Percentiles rank a stretch among this genome's conserved stretches.
phyloP scores from a whole-genome alignment of 1,140 invertebrate species.

The Condylostylus longicornis region DNA sequence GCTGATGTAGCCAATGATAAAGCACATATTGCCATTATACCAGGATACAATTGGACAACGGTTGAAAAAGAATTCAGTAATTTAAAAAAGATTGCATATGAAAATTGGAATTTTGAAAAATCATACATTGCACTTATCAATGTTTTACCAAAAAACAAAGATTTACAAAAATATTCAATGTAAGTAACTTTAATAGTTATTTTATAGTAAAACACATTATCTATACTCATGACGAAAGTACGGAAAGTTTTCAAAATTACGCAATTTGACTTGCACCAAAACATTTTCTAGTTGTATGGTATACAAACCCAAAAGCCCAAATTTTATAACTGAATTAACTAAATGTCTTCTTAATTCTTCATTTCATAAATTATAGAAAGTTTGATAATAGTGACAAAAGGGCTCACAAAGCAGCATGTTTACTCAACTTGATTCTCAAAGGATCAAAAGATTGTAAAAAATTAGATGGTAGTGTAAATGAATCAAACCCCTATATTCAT shows the following conservation, averaged over 20 bases:
- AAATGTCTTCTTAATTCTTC: too few relatives aligned
- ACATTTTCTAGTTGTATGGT: too few relatives aligned
- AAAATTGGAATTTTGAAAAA: constrained; percentile 15
- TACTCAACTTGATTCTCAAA: too few relatives aligned
- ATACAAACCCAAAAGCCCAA: too few relatives aligned
- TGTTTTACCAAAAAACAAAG: constrained; percentile 12
- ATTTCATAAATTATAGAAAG: constrained; percentile 12
- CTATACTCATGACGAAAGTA: too few relatives aligned
- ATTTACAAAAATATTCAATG: constrained; percentile 17
- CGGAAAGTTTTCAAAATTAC: too few relatives aligned
- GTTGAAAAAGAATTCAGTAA: constrained; percentile 10
- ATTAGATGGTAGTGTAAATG: too few relatives aligned
- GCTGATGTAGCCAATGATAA: constrained; percentile 32
- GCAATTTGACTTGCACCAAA: too few relatives aligned
- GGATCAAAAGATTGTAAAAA: too few relatives aligned
- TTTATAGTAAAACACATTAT: background rate
- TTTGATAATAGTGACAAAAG: constrained; percentile 16
- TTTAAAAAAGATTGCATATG: constrained; percentile 21
- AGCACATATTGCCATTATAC: constrained; percentile 9
- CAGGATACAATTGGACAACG: constrained; percentile 13
- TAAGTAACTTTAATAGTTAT: constrained; percentile 15
- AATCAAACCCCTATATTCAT: too few relatives aligned
- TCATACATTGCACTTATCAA: constrained; percentile 21
- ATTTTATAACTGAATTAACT: too few relatives aligned
- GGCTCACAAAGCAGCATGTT: constrained; percentile 13